Conservation (phyloP, 2,113 vertebrate species). For the Paradoxurus hermaphroditus region DNA sequence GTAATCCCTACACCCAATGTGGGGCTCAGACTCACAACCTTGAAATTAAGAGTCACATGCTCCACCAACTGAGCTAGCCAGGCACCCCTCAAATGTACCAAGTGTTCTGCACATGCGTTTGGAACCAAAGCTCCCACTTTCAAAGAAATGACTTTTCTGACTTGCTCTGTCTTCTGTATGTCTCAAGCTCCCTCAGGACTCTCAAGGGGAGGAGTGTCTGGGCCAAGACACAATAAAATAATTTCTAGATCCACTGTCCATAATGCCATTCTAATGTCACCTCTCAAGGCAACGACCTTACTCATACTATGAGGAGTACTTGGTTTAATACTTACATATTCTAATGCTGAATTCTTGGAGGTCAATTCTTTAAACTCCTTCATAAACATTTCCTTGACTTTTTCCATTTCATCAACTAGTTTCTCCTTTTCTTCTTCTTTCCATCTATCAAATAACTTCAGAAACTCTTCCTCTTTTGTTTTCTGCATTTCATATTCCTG, state of each 20-base stretch:
- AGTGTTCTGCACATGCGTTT: not conserved
- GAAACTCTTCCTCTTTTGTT: slow-evolving; percentile 88
- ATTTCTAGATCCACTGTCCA: not conserved
- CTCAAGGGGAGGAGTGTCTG: not conserved
- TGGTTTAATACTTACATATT: slow-evolving; percentile 81
- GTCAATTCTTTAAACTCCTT: slow-evolving; percentile 91
- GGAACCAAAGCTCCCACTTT: not conserved
- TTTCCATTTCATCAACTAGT: slow-evolving; percentile 89
- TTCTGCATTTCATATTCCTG: slow-evolving; percentile 91
- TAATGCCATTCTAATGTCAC: fast-evolving
- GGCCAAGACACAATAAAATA: not conserved
- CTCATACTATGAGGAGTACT: not conserved
- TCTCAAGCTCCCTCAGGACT: fast-evolving
- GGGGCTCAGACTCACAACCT: not conserved
- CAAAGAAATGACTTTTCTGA: not conserved
- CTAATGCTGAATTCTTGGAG: slow-evolving; percentile 85
- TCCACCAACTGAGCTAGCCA: not conserved
- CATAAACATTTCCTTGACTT: slow-evolving; percentile 91
- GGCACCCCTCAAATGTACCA: not conserved
- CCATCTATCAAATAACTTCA: slow-evolving; percentile 89
- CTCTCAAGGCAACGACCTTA: not conserved
- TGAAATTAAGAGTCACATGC: not conserved
- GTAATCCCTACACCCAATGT: not conserved
- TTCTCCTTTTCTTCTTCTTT: slow-evolving; percentile 91
- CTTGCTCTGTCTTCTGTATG: not conserved